Evolutionary conservation across 2,888 invertebrate species (phyloP).

Genomic region (Drosophila testacea): DNA sequence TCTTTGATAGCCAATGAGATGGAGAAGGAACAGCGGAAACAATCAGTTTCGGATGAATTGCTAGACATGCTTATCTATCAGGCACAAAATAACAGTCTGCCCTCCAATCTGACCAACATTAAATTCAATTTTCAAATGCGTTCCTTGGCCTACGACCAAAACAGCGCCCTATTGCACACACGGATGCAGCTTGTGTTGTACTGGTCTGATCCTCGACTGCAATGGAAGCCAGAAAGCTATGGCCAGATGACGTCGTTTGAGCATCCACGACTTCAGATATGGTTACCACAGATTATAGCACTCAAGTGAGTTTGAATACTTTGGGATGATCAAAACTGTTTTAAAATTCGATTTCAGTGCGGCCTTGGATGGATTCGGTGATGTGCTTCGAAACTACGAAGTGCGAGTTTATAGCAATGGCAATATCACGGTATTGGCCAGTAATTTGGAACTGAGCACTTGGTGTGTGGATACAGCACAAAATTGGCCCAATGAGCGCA

Average conservation of each 20-base stretch:
- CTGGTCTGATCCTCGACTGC: conserved; percentile 88
- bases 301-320: conserved; percentile 61
- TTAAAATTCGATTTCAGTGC: conserved; percentile 47
- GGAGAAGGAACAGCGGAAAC: conserved; percentile 61
- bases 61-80: conserved; percentile 86
- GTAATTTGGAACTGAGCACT: conserved; percentile 72
- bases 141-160: conserved; percentile 77
- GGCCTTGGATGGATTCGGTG: conserved; percentile 67
- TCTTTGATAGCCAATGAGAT: conserved; percentile 64
- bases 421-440: conserved; percentile 64
- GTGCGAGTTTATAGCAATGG: conserved; percentile 73
- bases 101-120: conserved; percentile 68
- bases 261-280: conserved; percentile 67
- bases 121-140: conserved; percentile 78
- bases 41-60: conserved; percentile 86
- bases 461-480: conserved; percentile 81
- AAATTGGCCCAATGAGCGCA: conserved; percentile 83
- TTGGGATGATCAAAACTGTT: not conserved
- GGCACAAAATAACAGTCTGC: conserved; percentile 84
- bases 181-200: conserved; percentile 84
- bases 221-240: conserved; percentile 87
- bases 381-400: conserved; percentile 55
- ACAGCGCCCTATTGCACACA: conserved; percentile 75
- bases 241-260: conserved; percentile 84
- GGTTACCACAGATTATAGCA: conserved; percentile 77